Evolutionary conservation across 2,113 vertebrate genomes (phyloP).

Genomic region (Protomyctophum bolini): DNA sequence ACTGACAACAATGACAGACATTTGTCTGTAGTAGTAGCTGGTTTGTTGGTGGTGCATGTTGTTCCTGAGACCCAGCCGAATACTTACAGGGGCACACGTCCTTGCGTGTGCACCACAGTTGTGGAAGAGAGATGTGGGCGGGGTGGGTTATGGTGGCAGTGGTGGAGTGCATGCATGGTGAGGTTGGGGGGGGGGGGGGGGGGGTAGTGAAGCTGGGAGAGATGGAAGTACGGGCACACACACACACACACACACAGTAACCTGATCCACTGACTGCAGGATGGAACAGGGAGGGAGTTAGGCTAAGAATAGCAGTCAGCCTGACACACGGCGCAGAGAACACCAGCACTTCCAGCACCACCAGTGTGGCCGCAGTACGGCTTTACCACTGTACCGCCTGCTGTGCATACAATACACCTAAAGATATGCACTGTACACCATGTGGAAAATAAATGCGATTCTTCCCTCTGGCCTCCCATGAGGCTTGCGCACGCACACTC

Average conservation of each 20-base stretch:
- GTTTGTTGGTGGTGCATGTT: conserved; percentile 32
- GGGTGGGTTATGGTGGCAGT: background rate
- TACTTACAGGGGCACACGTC: conserved; percentile 19
- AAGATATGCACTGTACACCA: conserved; percentile 41
- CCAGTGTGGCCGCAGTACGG: conserved; percentile 41
- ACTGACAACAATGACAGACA: conserved; percentile 61
- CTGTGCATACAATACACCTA: conserved; percentile 35
- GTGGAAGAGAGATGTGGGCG: conserved; percentile 12
- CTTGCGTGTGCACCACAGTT: conserved; percentile 24
- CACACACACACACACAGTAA: conserved; percentile 58
- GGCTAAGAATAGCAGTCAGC: conserved; percentile 71
- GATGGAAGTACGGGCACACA: conserved; percentile 40
- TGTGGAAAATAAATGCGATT: conserved; percentile 28
- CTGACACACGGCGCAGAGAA: conserved; percentile 56
- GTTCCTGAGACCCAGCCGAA: conserved; percentile 35
- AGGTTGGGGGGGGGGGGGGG: background rate
- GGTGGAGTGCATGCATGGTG: too few relatives aligned
- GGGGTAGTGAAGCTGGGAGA: conserved; percentile 1
- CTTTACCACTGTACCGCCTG: conserved; percentile 39
- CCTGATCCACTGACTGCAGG: conserved; percentile 73
- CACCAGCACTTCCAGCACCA: background rate
- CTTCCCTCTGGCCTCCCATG: conserved; percentile 43
- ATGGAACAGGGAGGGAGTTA: conserved; percentile 61
- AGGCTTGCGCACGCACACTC: background rate
- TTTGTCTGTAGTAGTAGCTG: conserved; percentile 38